These are phyloP conservation scores for Chiroxiphia lanceolata DNA, from an alignment of 2,797 vertebrate species.

Conservation along the genomic window DNA sequence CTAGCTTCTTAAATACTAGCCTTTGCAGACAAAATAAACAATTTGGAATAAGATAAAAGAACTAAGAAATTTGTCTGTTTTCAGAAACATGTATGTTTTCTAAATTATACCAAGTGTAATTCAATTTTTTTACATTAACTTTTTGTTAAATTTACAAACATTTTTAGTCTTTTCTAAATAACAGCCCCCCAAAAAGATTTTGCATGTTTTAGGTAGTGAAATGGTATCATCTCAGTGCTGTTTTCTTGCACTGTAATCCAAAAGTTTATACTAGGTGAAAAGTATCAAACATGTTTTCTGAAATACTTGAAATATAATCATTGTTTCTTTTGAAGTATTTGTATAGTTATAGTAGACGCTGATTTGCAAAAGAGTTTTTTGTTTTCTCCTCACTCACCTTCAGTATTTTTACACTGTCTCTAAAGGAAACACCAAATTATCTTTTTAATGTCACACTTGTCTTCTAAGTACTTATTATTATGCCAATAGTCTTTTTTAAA, in stretches of 20 bases:
- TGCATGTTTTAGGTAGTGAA: neutral
- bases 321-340: slow-evolving; percentile 4
- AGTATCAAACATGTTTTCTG: neutral
- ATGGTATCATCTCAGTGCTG: neutral
- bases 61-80: neutral
- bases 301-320: slow-evolving; percentile 10
- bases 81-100: neutral
- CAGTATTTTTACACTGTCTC: neutral
- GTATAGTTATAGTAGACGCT: neutral
- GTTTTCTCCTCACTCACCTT: neutral
- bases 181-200: neutral
- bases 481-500: neutral
- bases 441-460: neutral
- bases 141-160: neutral
- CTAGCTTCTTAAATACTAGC: neutral
- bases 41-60: neutral
- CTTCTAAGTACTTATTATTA: slow-evolving; percentile 23
- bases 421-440: neutral
- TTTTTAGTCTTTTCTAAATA: neutral
- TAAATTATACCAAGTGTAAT: neutral
- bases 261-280: neutral
- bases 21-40: neutral
- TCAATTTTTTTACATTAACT: neutral
- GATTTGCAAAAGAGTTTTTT: neutral
- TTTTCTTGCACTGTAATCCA: neutral